Evolutionary conservation across 2,888 invertebrate genomes (phyloP), one percentile per base, ranked within the genome.

Genomic region (Brenthis hecate): DNA sequence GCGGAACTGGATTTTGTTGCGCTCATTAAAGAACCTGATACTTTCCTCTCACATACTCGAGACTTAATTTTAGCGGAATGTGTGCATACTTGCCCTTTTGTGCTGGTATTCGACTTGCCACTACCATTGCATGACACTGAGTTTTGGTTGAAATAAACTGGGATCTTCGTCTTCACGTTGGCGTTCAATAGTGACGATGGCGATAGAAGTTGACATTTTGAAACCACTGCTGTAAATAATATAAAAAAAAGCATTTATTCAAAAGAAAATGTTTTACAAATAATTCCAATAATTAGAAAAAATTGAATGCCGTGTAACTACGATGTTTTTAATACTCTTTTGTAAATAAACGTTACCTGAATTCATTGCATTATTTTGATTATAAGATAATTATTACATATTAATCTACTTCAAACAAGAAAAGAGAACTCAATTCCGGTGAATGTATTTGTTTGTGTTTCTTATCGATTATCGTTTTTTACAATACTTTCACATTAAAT

Each of bases 1-100:
- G 94, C 94, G 0, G 93, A 93, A 75, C 94, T 94, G 1, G 94
- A 94, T 71, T 94, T 94, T 0, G 94, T 94, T 1, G 94, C 94
- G 74, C 91, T 94, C 81, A 94, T 94, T 47, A 92, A 75, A 0
- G 92, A 91, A 1, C 87, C 84, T 0, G 85, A 80, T 1, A 80
- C 67, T 65, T 81, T 85, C 2, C 81, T 76, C 19, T 86, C 85
- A 36, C 48, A 67, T 3, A 6, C 66, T 57, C 64, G 76, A 76
- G 65, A 16, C 43, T 65, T 71, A 5, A 14, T 68, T 32, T 63
- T 70, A n/a, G 63, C 6, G 5, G 36, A 13, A 13, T 48, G 13
- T 8, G 47, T 62, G 43, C 57, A 66, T 19, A 58, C 47, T 14
- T 69, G 65, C 13, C 58, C 23, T 64, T 53, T 60, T 13, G 19